Evolutionary conservation across 2,888 invertebrate genomes (phyloP).

Genomic region (Asteroscopus sphinx): DNA sequence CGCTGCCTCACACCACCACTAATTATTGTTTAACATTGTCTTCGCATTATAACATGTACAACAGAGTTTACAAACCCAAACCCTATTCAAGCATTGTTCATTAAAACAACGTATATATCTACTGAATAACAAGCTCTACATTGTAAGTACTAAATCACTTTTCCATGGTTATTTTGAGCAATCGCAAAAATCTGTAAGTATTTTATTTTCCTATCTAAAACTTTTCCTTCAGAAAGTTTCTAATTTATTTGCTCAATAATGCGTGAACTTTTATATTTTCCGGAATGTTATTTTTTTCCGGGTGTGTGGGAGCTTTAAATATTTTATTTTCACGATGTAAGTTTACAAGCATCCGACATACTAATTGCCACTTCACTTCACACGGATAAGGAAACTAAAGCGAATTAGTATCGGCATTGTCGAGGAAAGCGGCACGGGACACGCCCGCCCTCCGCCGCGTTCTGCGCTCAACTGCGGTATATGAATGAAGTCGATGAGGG

Average conservation of each 20-base stretch:
- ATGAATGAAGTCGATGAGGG: slow-evolving; percentile 72
- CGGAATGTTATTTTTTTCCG: slow-evolving; percentile 17
- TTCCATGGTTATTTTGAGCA: slow-evolving; percentile 30
- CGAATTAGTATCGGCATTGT: slow-evolving; percentile 60
- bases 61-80: slow-evolving; percentile 34
- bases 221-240: slow-evolving; percentile 56
- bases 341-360: slow-evolving; percentile 46
- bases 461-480: slow-evolving; percentile 81
- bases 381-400: slow-evolving; percentile 58
- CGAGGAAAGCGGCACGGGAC: slow-evolving; percentile 50
- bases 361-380: slow-evolving; percentile 60
- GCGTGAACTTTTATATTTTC: slow-evolving; percentile 53
- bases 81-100: slow-evolving; percentile 37
- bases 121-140: slow-evolving; percentile 24
- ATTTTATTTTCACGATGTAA: slow-evolving; percentile 28
- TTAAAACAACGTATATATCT: slow-evolving; percentile 12
- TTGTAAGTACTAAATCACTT: slow-evolving; percentile 15
- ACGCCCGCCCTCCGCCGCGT: slow-evolving; percentile 76
- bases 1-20: slow-evolving; percentile 56
- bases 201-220: slow-evolving; percentile 56
- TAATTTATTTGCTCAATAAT: slow-evolving; percentile 48
- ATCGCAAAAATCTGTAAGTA: slow-evolving; percentile 34
- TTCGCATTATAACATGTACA: slow-evolving; percentile 39
- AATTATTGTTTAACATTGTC: slow-evolving; percentile 37
- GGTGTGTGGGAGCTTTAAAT: slow-evolving; percentile 16